Evolutionary conservation across 2,888 invertebrate genomes (phyloP).

Genomic region (Euplexia lucipara): DNA sequence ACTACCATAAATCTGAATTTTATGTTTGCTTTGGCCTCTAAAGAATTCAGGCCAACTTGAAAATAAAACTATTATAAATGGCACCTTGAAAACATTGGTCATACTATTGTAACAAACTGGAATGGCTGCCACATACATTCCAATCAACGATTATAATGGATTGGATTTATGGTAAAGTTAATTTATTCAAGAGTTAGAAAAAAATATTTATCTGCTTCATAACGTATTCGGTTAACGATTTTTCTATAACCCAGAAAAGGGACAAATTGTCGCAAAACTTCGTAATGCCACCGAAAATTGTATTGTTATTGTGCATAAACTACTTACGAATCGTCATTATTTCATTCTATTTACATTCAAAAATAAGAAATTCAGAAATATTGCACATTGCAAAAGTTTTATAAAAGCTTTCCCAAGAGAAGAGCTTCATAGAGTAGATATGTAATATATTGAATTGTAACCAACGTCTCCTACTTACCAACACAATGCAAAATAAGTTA

Average conservation of each 20-base stretch:
- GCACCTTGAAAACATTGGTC: constrained; percentile 35
- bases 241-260: too few species aligned
- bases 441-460: constrained; percentile 56
- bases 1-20: constrained; percentile 50
- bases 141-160: constrained; percentile 3
- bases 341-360: constrained; percentile 21
- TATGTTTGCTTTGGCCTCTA: constrained; percentile 40
- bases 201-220: not conserved
- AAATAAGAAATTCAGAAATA: constrained; percentile 17
- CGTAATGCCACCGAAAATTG: not conserved
- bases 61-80: constrained; percentile 44
- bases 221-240: too few species aligned
- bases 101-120: constrained; percentile 2
- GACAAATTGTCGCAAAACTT: constrained; percentile 6
- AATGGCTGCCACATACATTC: not conserved
- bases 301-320: constrained; percentile 7
- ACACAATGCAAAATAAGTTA: constrained; percentile 83
- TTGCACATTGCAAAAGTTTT: constrained; percentile 19
- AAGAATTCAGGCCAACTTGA: constrained; percentile 46
- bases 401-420: constrained; percentile 29
- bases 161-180: not conserved
- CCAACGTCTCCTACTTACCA: constrained; percentile 56
- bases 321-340: constrained; percentile 5
- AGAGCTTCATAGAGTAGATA: constrained; percentile 27
- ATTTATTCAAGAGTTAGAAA: constrained; percentile 5